Conservation (phyloP, 2,797 vertebrate species). For the Sciurus vulgaris region DNA sequence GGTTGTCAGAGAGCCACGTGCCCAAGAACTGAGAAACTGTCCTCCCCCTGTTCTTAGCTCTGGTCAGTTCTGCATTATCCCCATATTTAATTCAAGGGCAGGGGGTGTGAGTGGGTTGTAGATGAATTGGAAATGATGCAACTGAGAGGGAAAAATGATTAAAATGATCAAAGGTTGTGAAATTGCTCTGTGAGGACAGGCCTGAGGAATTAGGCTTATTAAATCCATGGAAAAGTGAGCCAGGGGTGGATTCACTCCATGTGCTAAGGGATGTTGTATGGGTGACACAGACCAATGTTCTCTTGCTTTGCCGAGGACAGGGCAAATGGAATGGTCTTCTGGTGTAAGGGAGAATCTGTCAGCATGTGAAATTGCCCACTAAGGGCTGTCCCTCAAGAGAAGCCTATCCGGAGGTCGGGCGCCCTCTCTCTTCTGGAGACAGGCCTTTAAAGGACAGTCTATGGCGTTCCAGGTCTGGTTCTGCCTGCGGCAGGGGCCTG, state of each 20-base stretch:
- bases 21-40: not conserved
- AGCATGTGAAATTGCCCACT: not conserved
- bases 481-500: conserved; percentile 26
- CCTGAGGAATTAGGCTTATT: not conserved
- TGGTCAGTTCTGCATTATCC: not conserved
- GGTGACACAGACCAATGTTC: not conserved
- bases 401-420: not conserved
- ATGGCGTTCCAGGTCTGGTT: not conserved
- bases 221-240: not conserved
- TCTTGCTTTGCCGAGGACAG: not conserved
- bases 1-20: not conserved
- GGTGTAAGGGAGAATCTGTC: not conserved
- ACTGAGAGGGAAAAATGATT: not conserved
- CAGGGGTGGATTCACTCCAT: not conserved
- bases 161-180: not conserved
- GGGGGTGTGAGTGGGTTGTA: not conserved
- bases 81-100: not conserved
- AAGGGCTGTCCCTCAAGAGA: not conserved
- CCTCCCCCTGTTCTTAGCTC: not conserved
- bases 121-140: not conserved
- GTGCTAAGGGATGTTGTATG: fast-evolving
- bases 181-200: not conserved
- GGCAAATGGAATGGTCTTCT: not conserved
- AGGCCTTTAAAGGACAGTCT: not conserved
- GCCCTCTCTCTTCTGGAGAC: not conserved